phyloP scores from a whole-genome alignment of 1,140 invertebrate species.

The Popillia japonica region DNA sequence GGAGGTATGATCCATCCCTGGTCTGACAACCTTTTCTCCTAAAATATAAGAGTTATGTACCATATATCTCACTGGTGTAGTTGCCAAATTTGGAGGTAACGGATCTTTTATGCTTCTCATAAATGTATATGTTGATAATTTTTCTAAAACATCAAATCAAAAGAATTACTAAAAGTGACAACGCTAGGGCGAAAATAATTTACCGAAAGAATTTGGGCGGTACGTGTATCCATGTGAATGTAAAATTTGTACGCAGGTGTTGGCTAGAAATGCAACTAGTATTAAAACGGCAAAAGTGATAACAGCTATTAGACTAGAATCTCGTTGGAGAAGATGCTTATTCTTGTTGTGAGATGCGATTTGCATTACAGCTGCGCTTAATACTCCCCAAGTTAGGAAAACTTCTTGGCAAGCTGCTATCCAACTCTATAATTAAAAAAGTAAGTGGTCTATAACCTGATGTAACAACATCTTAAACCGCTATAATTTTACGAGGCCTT shows the following conservation, averaged over 20 bases:
- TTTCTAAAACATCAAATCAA: conserved; percentile 70
- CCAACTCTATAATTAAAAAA: conserved; percentile 74
- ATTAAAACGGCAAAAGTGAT: conserved; percentile 79
- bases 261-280: conserved; percentile 79
- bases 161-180: conserved; percentile 35
- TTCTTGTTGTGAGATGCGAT: conserved; percentile 78
- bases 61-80: conserved; percentile 71
- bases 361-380: conserved; percentile 87
- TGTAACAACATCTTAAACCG: neutral
- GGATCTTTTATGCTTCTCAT: conserved; percentile 66
- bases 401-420: conserved; percentile 85
- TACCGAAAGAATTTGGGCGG: conserved; percentile 86
- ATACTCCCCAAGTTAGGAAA: conserved; percentile 88
- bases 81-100: conserved; percentile 60
- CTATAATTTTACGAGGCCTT: no score
- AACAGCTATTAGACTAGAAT: conserved; percentile 80
- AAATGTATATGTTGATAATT: conserved; percentile 75
- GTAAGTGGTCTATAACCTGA: neutral
- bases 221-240: conserved; percentile 76
- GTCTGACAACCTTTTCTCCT: conserved; percentile 72
- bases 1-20: conserved; percentile 63
- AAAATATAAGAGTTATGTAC: conserved; percentile 74
- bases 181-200: conserved; percentile 53
- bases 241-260: conserved; percentile 80
- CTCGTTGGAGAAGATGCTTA: conserved; percentile 75